Base-by-base conservation (phyloP, 1,140 invertebrate species). In the Camponotus pennsylvanicus region DNA sequence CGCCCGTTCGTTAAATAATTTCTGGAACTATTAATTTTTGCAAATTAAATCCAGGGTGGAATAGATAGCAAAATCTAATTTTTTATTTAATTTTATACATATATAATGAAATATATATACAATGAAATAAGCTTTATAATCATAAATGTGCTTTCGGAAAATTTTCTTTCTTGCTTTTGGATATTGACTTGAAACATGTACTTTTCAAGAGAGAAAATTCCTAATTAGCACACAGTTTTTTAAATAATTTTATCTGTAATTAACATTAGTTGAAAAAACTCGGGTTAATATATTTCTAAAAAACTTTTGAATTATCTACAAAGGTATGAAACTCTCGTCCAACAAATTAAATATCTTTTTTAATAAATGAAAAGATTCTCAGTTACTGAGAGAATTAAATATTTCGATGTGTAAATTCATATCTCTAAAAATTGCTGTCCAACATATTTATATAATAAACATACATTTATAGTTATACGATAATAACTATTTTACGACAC, bases 251-350 rank as follows among this genome's bases (percentile, higher is more conserved):
- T 40, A 13, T 40, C 64, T 69, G 42, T 18, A 1, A 49, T 66
- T 21, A 11, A 78, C 52, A 78, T 78, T 27, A 78, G 11, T 11
- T 37, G 0, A 15, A 37, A 67, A 66, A 52, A 52, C 11, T 66
- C 6, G 32, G 11, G 0, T 8, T 77, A 45, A 18, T n/a, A 40
- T 13, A 52, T 18, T 49, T 7, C 1, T 8, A 37, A 52, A 69
- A 13, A 13, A 2, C 8, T 21, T 11, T 0, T 66, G 7, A 49
- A 67, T 67, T 52, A 18, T 21, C 4, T 52, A 40, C n/a, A 61
- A 45, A 18, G 7, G 11, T 37, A 55, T 34, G 1, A 27, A 32
- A 71, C 9, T 21, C 32, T 2, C 9, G 9, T 45, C 2, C 13
- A 11, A 37, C 49, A 64, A 49, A 18, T n/a, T 27, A 2, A 6